A percentile compares a stretch with the other conserved stretches of the same genome.
These are phyloP conservation scores for Zootermopsis nevadensis DNA, from an alignment of 2,888 invertebrate species.

Conservation along the genomic window DNA sequence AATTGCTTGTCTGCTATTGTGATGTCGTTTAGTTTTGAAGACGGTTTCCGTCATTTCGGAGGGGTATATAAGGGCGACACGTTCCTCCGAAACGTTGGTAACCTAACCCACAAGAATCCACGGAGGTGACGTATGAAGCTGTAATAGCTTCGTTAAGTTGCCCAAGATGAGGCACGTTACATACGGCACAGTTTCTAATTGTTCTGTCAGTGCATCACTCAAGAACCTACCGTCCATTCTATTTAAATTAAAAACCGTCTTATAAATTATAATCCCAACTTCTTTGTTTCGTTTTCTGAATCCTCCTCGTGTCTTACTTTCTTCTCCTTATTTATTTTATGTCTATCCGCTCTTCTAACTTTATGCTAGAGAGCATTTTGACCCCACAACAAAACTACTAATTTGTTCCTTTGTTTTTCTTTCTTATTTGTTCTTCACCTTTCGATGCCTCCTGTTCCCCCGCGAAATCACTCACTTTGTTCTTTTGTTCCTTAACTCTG, in stretches of 20 bases:
- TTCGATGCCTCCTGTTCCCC: not conserved
- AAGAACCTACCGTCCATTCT: not conserved
- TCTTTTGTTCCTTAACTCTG: not conserved
- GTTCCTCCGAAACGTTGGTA: no score
- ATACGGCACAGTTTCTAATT: no score
- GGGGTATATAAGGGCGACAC: no score
- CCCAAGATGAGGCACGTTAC: no score
- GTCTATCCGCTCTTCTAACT: not conserved
- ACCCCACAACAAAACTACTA: not conserved
- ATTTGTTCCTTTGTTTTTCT: conserved; percentile 5
- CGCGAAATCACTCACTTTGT: not conserved
- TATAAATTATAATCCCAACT: not conserved
- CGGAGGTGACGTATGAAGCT: no score
- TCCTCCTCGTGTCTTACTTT: not conserved
- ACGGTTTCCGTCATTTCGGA: no score
- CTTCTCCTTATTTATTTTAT: not conserved
- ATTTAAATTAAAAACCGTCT: not conserved
- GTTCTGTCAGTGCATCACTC: no score
- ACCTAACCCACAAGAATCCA: no score
- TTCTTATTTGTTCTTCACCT: not conserved
- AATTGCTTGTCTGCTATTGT: no score
- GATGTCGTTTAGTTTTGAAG: no score
- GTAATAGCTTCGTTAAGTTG: no score
- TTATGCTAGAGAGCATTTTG: not conserved
- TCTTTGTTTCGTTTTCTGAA: not conserved